These are phyloP conservation scores for Crypturellus tataupa DNA, from an alignment of 2,797 vertebrate species.

Conservation along the genomic window DNA sequence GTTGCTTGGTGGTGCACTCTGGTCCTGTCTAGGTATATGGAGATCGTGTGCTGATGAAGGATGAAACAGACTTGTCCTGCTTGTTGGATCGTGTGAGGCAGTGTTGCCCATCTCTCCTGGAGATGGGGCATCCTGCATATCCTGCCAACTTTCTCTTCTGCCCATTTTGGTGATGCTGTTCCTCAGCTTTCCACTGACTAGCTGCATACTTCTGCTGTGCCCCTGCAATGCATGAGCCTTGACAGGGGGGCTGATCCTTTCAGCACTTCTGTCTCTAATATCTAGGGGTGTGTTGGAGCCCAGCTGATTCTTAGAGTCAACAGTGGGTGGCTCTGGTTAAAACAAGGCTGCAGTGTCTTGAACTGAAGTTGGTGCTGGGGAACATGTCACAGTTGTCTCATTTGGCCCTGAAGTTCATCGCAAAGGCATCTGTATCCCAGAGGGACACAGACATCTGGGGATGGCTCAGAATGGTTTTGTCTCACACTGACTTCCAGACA, in stretches of 20 bases:
- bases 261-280: background rate
- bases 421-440: too few species aligned
- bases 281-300: background rate
- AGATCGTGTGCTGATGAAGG: background rate
- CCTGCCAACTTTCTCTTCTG: background rate
- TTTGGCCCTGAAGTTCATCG: too few species aligned
- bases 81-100: background rate
- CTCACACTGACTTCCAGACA: background rate
- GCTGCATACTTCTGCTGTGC: background rate
- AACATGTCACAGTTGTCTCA: too few species aligned
- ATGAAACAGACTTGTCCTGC: background rate
- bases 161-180: background rate
- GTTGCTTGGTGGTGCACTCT: background rate
- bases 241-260: background rate
- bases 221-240: background rate
- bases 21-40: background rate
- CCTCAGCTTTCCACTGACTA: background rate
- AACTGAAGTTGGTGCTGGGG: background rate
- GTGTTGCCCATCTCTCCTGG: background rate
- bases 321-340: background rate
- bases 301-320: background rate
- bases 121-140: rapidly evolving
- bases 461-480: background rate
- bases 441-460: background rate
- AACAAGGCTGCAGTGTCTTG: background rate